A percentile compares a stretch with the other conserved stretches of the same genome.
These are phyloP conservation scores for Andrena marginata DNA, from an alignment of 2,888 invertebrate species.

Conservation along the genomic window DNA sequence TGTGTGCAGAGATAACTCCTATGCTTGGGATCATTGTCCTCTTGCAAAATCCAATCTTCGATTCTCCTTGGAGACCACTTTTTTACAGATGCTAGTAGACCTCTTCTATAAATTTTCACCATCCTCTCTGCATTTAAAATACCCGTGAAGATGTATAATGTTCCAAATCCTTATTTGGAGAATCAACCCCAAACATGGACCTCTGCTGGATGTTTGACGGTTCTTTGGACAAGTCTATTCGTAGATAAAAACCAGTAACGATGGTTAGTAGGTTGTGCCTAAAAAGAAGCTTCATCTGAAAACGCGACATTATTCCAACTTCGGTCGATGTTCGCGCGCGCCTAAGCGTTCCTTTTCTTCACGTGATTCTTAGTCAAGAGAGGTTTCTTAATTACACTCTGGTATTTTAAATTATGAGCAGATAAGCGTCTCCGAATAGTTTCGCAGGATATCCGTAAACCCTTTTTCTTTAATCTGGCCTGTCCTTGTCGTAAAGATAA, in stretches of 20 bases:
- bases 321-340: not conserved
- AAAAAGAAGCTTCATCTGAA: constrained; percentile 2
- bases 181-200: constrained; percentile 8
- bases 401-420: not conserved
- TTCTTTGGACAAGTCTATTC: constrained; percentile 2
- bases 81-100: not conserved
- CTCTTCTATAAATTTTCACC: not conserved
- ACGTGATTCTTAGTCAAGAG: not conserved
- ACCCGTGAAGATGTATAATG: too few species aligned
- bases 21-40: not conserved
- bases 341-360: not conserved
- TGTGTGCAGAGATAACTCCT: not conserved
- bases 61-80: not conserved
- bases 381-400: not conserved
- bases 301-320: not conserved
- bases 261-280: not conserved
- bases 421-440: too few species aligned
- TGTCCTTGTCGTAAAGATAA: too few species aligned
- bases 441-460: too few species aligned
- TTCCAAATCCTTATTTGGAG: too few species aligned
- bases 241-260: not conserved
- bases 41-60: not conserved
- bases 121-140: not conserved
- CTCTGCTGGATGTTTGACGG: not conserved
- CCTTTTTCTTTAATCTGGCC: too few species aligned